A percentile compares a stretch with the other conserved stretches of the same genome.
Evolutionary conservation across 2,113 vertebrate genomes (phyloP).

Genomic region (Xiphophorus maculatus): DNA sequence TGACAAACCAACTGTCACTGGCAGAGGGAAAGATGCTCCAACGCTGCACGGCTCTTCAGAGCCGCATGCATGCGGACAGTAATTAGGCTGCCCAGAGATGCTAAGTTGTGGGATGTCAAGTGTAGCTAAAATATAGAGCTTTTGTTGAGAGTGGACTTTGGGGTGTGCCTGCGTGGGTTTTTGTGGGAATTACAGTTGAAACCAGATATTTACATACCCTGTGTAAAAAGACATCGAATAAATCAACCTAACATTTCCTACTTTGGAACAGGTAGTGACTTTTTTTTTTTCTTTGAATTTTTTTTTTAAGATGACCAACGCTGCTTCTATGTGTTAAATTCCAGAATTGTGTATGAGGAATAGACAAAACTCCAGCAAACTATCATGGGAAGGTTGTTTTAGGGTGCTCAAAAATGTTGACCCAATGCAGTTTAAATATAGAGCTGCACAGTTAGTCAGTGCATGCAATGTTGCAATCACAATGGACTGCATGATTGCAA

Average conservation of each 20-base stretch:
- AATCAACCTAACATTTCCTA: neutral
- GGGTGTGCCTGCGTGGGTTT: conserved; percentile 20
- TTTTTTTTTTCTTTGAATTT: neutral
- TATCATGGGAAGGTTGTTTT: neutral
- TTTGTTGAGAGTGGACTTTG: conserved; percentile 26
- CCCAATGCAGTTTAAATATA: neutral
- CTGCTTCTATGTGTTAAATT: neutral
- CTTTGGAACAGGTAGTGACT: neutral
- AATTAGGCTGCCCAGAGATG: conserved; percentile 67
- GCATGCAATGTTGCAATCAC: neutral
- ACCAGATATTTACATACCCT: neutral
- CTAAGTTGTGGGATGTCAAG: conserved; percentile 64
- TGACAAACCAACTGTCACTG: conserved; percentile 69
- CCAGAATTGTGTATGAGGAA: neutral
- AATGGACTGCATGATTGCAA: neutral
- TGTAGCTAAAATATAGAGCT: conserved; percentile 56
- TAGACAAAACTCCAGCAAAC: neutral
- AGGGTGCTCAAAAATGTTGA: neutral
- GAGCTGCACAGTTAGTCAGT: neutral
- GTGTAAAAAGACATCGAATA: neutral
- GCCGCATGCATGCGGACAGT: conserved; percentile 60
- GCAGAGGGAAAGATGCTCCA: conserved; percentile 67
- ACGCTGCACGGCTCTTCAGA: conserved; percentile 56
- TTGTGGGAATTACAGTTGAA: conserved; percentile 23
- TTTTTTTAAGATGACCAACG: neutral